Conservation (phyloP, 35 echinoderm and acorn worm genomes). For the Ophioderma brevispina region DNA sequence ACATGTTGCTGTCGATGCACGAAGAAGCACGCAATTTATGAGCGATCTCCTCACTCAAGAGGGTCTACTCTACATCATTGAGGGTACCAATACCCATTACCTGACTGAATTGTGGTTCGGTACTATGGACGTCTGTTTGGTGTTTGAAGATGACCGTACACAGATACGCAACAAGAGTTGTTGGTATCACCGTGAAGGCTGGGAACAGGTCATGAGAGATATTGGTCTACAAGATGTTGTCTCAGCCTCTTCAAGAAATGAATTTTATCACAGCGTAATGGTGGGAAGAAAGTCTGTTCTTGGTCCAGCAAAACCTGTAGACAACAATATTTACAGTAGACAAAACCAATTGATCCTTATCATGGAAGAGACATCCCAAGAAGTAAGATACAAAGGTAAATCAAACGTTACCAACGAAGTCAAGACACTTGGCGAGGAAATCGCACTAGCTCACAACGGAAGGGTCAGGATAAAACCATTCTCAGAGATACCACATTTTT, state of each 20-base stretch:
- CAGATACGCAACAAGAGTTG: constrained; percentile 57
- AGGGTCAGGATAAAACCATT: neutral
- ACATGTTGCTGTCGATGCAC: constrained; percentile 73
- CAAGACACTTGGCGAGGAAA: neutral
- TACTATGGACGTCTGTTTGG: constrained; percentile 82
- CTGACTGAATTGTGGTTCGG: constrained; percentile 92
- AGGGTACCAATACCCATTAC: constrained; percentile 72
- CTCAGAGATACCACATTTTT: neutral
- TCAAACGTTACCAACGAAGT: no score
- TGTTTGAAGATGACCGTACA: constrained; percentile 77
- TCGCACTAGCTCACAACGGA: neutral
- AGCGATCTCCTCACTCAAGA: constrained; percentile 70
- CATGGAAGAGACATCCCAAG: neutral
- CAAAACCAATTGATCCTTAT: neutral
- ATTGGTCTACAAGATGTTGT: constrained; percentile 78
- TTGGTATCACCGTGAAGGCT: constrained; percentile 66
- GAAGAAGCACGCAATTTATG: constrained; percentile 69
- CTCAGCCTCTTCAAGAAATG: constrained; percentile 66
- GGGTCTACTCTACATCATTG: constrained; percentile 75
- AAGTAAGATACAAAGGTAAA: no score
- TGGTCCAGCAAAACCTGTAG: no score
- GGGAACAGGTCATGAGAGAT: constrained; percentile 49
- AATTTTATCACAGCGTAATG: constrained; percentile 85
- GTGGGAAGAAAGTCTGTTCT: constrained; percentile 40
- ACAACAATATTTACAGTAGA: neutral